Evolutionary conservation across 2,888 invertebrate species (phyloP).

Genomic region (Andrena praecox): DNA sequence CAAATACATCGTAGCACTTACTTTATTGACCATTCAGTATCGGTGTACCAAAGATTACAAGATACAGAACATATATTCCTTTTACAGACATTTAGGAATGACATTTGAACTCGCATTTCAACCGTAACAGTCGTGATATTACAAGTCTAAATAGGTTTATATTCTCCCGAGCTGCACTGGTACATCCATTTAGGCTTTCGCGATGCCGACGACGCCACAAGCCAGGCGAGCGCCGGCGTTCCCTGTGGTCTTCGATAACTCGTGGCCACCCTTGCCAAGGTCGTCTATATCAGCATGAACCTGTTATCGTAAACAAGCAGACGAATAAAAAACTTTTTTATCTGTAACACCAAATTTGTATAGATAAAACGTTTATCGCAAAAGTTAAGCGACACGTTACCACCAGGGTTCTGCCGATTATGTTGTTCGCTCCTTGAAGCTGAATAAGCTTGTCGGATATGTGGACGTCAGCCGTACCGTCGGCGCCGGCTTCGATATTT

Average conservation of each 20-base stretch:
- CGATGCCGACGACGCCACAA: slow-evolving; percentile 94
- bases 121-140: slow-evolving; percentile 11
- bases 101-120: slow-evolving; percentile 37
- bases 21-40: slow-evolving; percentile 50
- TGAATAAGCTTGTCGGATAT: slow-evolving; percentile 89
- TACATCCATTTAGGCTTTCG: slow-evolving; percentile 80
- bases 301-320: slow-evolving; percentile 62
- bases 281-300: slow-evolving; percentile 97
- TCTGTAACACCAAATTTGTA: not conserved
- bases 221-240: slow-evolving; percentile 97
- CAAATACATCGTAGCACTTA: slow-evolving; percentile 20
- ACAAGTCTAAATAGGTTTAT: slow-evolving; percentile 29
- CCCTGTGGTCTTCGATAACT: slow-evolving; percentile 96
- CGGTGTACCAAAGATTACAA: slow-evolving; percentile 20
- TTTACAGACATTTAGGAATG: slow-evolving; percentile 55
- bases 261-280: slow-evolving; percentile 96
- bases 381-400: slow-evolving; percentile 78
- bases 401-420: slow-evolving; percentile 94
- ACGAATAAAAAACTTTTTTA: not conserved
- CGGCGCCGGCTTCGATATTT: slow-evolving; percentile 89
- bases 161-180: not conserved
- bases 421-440: slow-evolving; percentile 90
- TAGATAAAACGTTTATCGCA: not conserved
- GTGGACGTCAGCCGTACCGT: slow-evolving; percentile 89
- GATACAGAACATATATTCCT: slow-evolving; percentile 26